Percentiles rank a stretch among this genome's conserved stretches.
phyloP scores from a whole-genome alignment of 2,797 vertebrate genomes.

The Zenarchopterus dispar region DNA sequence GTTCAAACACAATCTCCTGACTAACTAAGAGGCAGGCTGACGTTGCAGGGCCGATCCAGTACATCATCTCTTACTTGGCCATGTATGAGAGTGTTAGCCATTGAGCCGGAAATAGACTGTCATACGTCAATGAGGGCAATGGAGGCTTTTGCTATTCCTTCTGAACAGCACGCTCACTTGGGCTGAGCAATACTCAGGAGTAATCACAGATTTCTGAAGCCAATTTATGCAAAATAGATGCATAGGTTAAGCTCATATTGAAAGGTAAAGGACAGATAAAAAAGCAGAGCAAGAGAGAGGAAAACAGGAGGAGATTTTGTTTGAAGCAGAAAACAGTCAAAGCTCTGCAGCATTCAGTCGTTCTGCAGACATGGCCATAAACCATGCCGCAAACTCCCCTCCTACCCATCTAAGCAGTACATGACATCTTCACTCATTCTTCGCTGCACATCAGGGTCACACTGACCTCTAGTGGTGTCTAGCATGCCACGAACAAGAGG shows the following conservation, averaged over 20 bases:
- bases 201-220: conserved; percentile 44
- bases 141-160: conserved; percentile 72
- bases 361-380: conserved; percentile 59
- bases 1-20: conserved; percentile 46
- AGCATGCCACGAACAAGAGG: conserved; percentile 18
- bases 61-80: conserved; percentile 69
- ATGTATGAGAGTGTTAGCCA: conserved; percentile 66
- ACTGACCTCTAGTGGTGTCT: conserved; percentile 81
- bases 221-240: conserved; percentile 63
- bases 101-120: conserved; percentile 76
- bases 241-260: conserved; percentile 45
- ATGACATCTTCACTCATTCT: conserved; percentile 41
- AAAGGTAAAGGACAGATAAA: conserved; percentile 25
- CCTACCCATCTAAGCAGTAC: conserved; percentile 30
- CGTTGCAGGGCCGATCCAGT: conserved; percentile 46
- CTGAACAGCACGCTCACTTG: conserved; percentile 60
- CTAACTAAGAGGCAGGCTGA: conserved; percentile 53
- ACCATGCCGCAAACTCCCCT: conserved; percentile 52
- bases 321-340: conserved; percentile 26
- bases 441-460: conserved; percentile 49
- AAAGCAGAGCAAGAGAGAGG: conserved; percentile 1
- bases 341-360: conserved; percentile 37
- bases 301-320: conserved; percentile 9
- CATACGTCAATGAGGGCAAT: conserved; percentile 71
- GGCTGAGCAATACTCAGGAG: conserved; percentile 45